phyloP scores from a whole-genome alignment of 2,113 vertebrate species.

The Blennius ocellaris region DNA sequence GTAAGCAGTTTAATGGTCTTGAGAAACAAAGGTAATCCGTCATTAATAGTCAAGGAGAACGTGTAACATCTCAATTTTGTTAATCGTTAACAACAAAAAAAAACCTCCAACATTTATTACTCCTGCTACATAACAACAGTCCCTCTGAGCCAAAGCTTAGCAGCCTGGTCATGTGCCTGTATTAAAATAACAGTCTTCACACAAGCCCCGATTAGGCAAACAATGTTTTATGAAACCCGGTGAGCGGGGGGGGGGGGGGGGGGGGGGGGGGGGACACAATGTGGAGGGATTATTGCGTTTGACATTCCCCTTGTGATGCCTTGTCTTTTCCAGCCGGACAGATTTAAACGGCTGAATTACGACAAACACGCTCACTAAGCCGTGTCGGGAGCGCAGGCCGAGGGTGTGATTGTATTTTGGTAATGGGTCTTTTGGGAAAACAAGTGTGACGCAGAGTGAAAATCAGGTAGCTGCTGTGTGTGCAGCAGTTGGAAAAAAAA shows the following conservation, averaged over 20 bases:
- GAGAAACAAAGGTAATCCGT: too few relatives aligned
- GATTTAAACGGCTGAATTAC: slow-evolving; percentile 34
- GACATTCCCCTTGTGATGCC: slow-evolving; percentile 35
- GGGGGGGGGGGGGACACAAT: slow-evolving; percentile 15
- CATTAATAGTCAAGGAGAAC: background rate
- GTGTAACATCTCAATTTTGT: background rate
- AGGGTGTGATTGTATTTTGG: slow-evolving; percentile 12
- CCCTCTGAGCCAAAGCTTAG: slow-evolving; percentile 13
- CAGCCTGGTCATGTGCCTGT: slow-evolving; percentile 32
- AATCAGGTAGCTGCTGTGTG: too few relatives aligned
- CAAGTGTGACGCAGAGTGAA: slow-evolving; percentile 33
- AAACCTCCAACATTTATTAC: background rate
- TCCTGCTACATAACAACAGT: slow-evolving; percentile 20
- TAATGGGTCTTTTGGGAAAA: slow-evolving; percentile 30
- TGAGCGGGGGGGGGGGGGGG: slow-evolving; percentile 9
- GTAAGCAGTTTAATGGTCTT: background rate
- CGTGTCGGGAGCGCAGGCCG: background rate
- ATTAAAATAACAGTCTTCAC: slow-evolving; percentile 36
- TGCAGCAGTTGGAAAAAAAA: too few relatives aligned
- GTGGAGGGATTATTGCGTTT: slow-evolving; percentile 44
- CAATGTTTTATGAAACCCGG: slow-evolving; percentile 36
- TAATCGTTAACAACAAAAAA: background rate
- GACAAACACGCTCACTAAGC: slow-evolving; percentile 25
- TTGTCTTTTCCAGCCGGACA: slow-evolving; percentile 22
- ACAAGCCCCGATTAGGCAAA: slow-evolving; percentile 42